Percentiles rank a stretch among this genome's conserved stretches.
Conservation (phyloP, 2,113 vertebrate species). For the Lipotes vexillifer region DNA sequence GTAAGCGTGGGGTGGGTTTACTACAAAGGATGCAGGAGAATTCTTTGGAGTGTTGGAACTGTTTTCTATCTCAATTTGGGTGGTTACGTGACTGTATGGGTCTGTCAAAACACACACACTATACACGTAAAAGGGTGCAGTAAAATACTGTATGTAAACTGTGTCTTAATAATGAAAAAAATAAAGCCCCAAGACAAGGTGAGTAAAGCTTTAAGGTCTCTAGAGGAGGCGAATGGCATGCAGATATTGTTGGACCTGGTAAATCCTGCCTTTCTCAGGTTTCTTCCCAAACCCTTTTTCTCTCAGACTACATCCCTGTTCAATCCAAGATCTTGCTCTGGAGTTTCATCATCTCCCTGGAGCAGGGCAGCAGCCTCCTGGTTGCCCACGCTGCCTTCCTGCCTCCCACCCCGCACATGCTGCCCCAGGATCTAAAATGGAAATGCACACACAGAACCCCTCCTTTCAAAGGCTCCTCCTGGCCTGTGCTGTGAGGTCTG, state of each 20-base stretch:
- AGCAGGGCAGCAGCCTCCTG: not conserved
- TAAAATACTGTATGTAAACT: not conserved
- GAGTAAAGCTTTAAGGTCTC: not conserved
- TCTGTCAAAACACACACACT: not conserved
- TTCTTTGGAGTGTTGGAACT: not conserved
- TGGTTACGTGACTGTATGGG: not conserved
- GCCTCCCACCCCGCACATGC: not conserved
- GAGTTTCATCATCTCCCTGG: not conserved
- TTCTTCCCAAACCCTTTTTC: not conserved
- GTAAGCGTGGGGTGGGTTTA: not conserved
- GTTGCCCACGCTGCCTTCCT: not conserved
- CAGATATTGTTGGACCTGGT: not conserved
- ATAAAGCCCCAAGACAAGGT: not conserved
- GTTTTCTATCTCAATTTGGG: not conserved
- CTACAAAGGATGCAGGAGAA: not conserved
- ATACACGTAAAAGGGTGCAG: not conserved
- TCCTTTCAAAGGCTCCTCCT: not conserved
- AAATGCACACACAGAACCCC: not conserved
- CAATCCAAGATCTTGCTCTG: not conserved
- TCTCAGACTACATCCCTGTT: not conserved
- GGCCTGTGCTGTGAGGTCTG: not conserved
- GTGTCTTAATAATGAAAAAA: not conserved
- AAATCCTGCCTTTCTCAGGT: not conserved
- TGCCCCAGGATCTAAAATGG: not conserved
- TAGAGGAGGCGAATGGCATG: not conserved